Percentiles rank a stretch among this genome's conserved stretches.
phyloP scores from a whole-genome alignment of 2,113 vertebrate species.

The Catharus fuscescens region DNA sequence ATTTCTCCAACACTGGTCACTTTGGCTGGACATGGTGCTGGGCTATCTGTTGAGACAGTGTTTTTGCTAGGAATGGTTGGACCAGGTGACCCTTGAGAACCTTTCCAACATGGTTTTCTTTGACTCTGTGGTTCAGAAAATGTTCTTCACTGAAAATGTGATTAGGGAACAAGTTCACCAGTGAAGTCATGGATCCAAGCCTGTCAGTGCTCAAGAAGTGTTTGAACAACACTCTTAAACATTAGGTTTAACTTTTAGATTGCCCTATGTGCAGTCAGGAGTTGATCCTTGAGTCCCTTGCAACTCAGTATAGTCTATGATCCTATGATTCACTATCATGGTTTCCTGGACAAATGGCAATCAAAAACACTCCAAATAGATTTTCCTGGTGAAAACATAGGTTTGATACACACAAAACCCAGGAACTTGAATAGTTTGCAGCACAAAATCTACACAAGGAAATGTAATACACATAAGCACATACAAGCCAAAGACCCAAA shows the following conservation, averaged over 20 bases:
- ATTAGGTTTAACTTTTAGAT: background rate
- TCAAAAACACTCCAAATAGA: background rate
- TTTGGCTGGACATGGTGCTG: background rate
- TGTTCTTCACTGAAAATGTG: background rate
- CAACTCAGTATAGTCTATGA: background rate
- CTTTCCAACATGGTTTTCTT: background rate
- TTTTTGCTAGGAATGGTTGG: background rate
- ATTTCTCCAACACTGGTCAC: background rate
- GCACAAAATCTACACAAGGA: background rate
- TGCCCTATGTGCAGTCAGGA: background rate
- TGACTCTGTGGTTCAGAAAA: background rate
- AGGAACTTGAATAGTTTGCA: background rate
- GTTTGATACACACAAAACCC: background rate
- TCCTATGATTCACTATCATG: background rate
- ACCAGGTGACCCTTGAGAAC: background rate
- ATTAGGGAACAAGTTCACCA: background rate
- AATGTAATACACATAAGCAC: background rate
- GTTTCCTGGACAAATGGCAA: background rate
- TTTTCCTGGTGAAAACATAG: background rate
- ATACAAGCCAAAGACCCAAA: background rate
- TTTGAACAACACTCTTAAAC: background rate
- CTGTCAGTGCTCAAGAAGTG: background rate
- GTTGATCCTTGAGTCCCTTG: background rate
- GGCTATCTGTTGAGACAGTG: background rate
- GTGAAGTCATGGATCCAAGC: background rate